Conservation (phyloP, 2,888 invertebrate genomes). For the Blera fallax region DNA sequence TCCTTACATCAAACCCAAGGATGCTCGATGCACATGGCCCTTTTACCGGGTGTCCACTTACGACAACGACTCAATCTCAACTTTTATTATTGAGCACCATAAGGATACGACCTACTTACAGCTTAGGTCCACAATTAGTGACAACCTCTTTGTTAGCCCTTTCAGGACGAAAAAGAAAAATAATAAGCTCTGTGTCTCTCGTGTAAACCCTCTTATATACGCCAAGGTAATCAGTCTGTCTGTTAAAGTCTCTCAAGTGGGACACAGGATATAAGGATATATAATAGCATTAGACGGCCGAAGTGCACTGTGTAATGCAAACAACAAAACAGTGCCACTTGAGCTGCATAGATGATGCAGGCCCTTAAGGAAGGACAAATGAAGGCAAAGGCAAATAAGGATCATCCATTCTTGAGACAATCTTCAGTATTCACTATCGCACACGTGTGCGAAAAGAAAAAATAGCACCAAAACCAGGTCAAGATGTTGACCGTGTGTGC, state of each 20-base stretch:
- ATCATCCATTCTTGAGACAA: conserved; percentile 66
- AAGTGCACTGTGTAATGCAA: conserved; percentile 58
- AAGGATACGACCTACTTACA: conserved; percentile 41
- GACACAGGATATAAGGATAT: conserved; percentile 1
- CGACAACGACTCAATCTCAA: conserved; percentile 21
- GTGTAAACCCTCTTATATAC: conserved; percentile 8
- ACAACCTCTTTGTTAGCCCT: conserved; percentile 9
- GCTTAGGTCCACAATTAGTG: conserved; percentile 49
- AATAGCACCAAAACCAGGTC: conserved; percentile 32
- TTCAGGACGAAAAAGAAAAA: neutral
- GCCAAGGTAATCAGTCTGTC: conserved; percentile 63
- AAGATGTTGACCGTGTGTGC: conserved; percentile 52
- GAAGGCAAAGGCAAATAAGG: conserved; percentile 57
- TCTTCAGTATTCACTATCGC: conserved; percentile 17
- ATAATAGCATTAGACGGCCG: conserved; percentile 46
- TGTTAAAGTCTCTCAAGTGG: neutral
- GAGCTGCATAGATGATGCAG: conserved; percentile 12
- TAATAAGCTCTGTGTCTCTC: neutral
- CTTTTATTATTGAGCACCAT: neutral
- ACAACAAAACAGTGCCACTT: conserved; percentile 44
- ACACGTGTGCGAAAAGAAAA: neutral
- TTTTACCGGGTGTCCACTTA: conserved; percentile 48
- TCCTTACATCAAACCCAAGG: neutral
- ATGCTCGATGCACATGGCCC: conserved; percentile 9
- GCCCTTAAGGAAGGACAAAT: conserved; percentile 46